Conservation (phyloP, 2,797 vertebrate genomes). For the Brotula barbata region DNA sequence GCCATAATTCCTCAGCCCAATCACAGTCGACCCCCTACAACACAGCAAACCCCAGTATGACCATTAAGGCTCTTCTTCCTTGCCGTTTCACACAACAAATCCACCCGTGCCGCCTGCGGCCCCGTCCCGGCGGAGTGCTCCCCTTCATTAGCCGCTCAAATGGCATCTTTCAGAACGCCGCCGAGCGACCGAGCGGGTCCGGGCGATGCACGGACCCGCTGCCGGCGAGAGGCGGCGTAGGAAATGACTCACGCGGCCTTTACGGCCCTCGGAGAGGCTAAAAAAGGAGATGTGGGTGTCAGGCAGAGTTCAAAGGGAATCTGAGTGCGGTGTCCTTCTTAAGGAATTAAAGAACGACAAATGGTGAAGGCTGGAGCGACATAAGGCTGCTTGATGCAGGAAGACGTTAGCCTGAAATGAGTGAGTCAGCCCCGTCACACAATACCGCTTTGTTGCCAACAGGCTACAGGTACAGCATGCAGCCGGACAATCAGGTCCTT, state of each 20-base stretch:
- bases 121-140: constrained; percentile 37
- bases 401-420: too few relatives aligned
- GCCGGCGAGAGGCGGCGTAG: constrained; percentile 48
- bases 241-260: constrained; percentile 61
- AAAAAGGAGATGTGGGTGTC: constrained; percentile 59
- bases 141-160: constrained; percentile 64
- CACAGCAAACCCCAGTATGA: constrained; percentile 33
- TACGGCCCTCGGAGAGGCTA: constrained; percentile 47
- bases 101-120: constrained; percentile 52
- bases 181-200: constrained; percentile 43
- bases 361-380: constrained; percentile 10
- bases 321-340: constrained; percentile 9
- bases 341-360: not conserved
- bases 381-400: too few relatives aligned
- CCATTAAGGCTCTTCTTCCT: constrained; percentile 48
- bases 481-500: too few relatives aligned
- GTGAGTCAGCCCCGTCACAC: too few relatives aligned
- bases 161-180: constrained; percentile 40
- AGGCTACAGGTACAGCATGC: too few relatives aligned
- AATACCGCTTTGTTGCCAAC: too few relatives aligned
- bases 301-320: constrained; percentile 58
- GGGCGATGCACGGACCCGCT: constrained; percentile 37
- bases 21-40: constrained; percentile 58
- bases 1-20: constrained; percentile 57
- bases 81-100: constrained; percentile 45